Evolutionary conservation across 1,140 invertebrate species (phyloP), one percentile per base, ranked within the genome.

Genomic region (Dysdera silvatica): DNA sequence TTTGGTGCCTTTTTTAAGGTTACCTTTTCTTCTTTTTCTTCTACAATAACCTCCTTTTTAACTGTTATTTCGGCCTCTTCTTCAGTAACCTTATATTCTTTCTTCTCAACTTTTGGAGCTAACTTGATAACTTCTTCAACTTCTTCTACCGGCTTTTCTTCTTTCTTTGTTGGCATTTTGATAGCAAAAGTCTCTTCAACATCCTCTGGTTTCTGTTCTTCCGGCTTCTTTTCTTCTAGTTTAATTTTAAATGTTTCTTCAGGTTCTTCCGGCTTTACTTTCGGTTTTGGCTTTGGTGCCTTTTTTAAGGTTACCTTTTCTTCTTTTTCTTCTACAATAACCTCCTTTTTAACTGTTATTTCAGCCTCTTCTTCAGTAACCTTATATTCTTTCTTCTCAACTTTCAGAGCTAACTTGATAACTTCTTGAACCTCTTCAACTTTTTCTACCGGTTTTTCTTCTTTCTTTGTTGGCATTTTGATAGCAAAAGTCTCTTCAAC

Each of bases 21-120:
- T 60, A 84, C 81, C 24, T 65, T 66, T 79, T 88, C 84, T 35
- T 82, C 82, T 20, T 82, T 77, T 76, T 86, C 86, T 76, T 88
- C 86, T 31, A 49, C 54, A 74, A 40, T 31, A 18, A 55, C 24
- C 49, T 51, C 62, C 14, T 68, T 59, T 68, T 83, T 82, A 74
- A 89, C 87, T 18, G 83, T 87, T 32, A 84, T 78, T 77, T 88
- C 86, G 35, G 82, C 82, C 65, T 86, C 71, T 29, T 73, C 73
- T 67, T 77, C 67, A 32, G 52, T 72, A 0, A 45, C 24, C 45
- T 64, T 66, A 16, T 81, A 79, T 71, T 81, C 82, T 48, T 82
- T 78, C 26, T 81, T 14, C 31, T 61, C 60, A 35, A 40, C n/a
- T 20, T 60, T 48, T 52, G 48, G 76, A 72, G 72, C 75, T 14